A percentile compares a stretch with the other conserved stretches of the same genome.
These are phyloP conservation scores for Coregonus sp. DNA, from an alignment of 2,797 vertebrate species.

Conservation along the genomic window DNA sequence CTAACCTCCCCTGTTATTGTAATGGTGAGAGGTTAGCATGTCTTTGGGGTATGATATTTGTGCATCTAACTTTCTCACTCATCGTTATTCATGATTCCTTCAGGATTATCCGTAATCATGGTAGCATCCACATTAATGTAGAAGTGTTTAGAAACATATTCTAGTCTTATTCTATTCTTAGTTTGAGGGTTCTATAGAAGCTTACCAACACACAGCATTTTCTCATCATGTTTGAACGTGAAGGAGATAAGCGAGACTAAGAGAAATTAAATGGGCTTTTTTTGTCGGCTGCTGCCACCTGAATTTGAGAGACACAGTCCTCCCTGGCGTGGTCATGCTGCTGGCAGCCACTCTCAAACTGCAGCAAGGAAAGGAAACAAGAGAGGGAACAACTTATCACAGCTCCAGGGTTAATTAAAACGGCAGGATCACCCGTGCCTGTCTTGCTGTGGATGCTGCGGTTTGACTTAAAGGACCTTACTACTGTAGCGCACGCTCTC, in stretches of 20 bases:
- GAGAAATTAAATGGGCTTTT: conserved; percentile 3
- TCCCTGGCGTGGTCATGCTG: neutral
- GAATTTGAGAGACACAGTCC: conserved; percentile 1
- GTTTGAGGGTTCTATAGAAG: too few relatives aligned
- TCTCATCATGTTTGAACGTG: neutral
- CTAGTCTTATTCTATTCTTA: neutral
- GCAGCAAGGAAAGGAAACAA: neutral
- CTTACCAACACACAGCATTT: neutral
- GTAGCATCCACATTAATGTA: neutral
- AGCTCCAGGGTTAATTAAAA: conserved; percentile 47
- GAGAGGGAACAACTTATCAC: neutral
- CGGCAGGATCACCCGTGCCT: conserved; percentile 2
- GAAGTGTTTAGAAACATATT: too few relatives aligned
- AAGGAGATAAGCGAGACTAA: neutral
- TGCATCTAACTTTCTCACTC: too few relatives aligned
- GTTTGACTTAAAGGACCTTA: conserved; percentile 16
- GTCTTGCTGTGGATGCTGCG: conserved; percentile 22
- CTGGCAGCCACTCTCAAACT: conserved; percentile 2
- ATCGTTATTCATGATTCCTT: too few relatives aligned
- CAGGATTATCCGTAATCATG: neutral
- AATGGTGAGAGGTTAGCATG: too few relatives aligned
- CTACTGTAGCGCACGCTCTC: neutral
- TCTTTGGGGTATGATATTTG: too few relatives aligned
- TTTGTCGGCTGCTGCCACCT: conserved; percentile 5
- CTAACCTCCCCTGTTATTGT: too few relatives aligned